Base-by-base conservation (phyloP, 2,888 invertebrate species). In the Aphodius granarius region DNA sequence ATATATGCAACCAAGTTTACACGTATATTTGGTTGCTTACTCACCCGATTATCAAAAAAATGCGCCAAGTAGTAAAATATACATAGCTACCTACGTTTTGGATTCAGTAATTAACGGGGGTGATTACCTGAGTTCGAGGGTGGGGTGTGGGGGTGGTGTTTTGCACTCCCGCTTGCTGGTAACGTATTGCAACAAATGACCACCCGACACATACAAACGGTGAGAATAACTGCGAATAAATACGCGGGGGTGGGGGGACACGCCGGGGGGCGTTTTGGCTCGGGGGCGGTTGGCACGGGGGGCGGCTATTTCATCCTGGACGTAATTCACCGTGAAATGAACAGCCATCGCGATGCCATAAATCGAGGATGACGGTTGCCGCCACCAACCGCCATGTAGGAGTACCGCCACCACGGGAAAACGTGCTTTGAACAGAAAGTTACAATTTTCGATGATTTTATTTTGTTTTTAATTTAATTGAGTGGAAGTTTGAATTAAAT, bases 251-350 rank as follows among this genome's bases (percentile, higher is more conserved):
- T n/a, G 68, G 68, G 68, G n/a, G 63, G 68, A 6, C 16, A 21
- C 20, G 68, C 3, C 22, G 68, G 20, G 16, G 21, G 20, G n/a
- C n/a, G n/a, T n/a, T n/a, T n/a, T n/a, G 19, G 65, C 18, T n/a
- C 9, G 68, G 68, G 23, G 43, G 66, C 18, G 3, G 19, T 5
- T 22, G 68, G n/a, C 22, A 21, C 19, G 22, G 21, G 18, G 22
- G 68, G 21, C 68, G 68, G 68, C 22, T 68, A 68, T 68, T 21
- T 22, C 21, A 21, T 68, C 22, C 68, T 19, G 68, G 68, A 22
- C 22, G 68, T 21, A 68, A 68, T 68, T 68, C 68, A 68, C n/a
- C 68, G 68, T 68, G 68, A 68, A 68, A 68, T 68, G 68, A 68
- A 68, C 68, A 68, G 22, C 68, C 68, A 68, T 22, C 68, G 21